A percentile compares a stretch with the other conserved stretches of the same genome.
These are phyloP conservation scores for Meganola albula DNA, from an alignment of 2,888 invertebrate species.

Conservation along the genomic window DNA sequence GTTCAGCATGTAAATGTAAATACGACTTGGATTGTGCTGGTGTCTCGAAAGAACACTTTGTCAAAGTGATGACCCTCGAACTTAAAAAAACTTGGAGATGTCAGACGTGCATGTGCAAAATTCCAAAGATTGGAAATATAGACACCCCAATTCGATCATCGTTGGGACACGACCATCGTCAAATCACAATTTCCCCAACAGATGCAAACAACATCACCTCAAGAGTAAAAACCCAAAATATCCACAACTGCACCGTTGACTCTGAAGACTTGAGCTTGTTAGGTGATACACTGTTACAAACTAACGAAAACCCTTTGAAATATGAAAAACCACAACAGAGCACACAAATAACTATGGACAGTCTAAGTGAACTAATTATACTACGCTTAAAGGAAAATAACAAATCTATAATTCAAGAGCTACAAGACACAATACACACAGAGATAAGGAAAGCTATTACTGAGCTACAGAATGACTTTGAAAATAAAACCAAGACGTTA, in stretches of 20 bases:
- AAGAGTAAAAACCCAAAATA: background rate
- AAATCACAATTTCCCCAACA: background rate
- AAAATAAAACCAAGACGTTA: conserved; percentile 1
- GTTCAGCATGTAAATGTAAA: conserved; percentile 1
- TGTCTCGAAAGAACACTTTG: background rate
- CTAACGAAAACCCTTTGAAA: too few species aligned
- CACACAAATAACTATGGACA: background rate
- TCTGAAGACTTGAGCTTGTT: background rate
- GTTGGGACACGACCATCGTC: background rate
- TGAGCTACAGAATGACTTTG: conserved; percentile 1
- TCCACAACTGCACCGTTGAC: background rate
- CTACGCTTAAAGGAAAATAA: too few species aligned
- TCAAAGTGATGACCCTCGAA: conserved; percentile 1
- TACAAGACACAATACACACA: conserved; percentile 5
- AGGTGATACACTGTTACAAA: too few species aligned
- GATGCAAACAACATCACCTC: background rate
- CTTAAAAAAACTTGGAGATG: conserved; percentile 1
- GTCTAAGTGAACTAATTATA: conserved; percentile 7
- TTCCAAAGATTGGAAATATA: background rate
- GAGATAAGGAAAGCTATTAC: conserved; percentile 3
- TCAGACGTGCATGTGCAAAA: background rate
- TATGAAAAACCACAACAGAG: background rate
- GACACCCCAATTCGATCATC: background rate
- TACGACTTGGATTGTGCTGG: conserved; percentile 2
- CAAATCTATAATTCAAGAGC: conserved; percentile 6